These are phyloP conservation scores for Eudasyphora cyanicolor DNA, from an alignment of 2,888 invertebrate species.

Conservation along the genomic window DNA sequence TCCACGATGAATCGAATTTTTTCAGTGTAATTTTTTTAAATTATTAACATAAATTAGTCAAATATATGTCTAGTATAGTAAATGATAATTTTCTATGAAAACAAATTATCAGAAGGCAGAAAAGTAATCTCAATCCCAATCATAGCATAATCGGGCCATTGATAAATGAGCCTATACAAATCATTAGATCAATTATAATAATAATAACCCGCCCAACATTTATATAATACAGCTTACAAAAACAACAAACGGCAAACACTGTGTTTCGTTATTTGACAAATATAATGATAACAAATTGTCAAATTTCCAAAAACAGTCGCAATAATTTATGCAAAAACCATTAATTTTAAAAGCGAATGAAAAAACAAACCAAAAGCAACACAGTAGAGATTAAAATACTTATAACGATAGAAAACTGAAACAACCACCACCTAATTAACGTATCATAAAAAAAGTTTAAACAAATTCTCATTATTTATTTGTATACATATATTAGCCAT, in stretches of 20 bases:
- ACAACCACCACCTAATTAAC: constrained; percentile 58
- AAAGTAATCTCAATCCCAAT: neutral
- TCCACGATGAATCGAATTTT: too few species aligned
- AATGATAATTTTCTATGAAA: neutral
- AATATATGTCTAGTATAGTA: too few species aligned
- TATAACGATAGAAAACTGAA: neutral
- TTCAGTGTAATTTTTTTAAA: too few species aligned
- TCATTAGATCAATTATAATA: neutral
- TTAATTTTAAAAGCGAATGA: constrained; percentile 39
- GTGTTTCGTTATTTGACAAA: neutral
- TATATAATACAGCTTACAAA: constrained; percentile 40
- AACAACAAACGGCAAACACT: neutral
- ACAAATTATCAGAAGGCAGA: neutral
- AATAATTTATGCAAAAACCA: constrained; percentile 13
- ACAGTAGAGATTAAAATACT: neutral
- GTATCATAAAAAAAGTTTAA: constrained; percentile 50
- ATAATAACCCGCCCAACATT: neutral
- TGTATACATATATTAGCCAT: constrained; percentile 18
- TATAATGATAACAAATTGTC: constrained; percentile 24
- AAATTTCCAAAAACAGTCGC: constrained; percentile 27
- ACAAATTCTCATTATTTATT: constrained; percentile 50
- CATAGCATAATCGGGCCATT: neutral
- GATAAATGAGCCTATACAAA: neutral
- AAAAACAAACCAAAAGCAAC: constrained; percentile 44
- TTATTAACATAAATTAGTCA: too few species aligned